A percentile compares a stretch with the other conserved stretches of the same genome.
Evolutionary conservation across 2,797 vertebrate genomes (phyloP).

Genomic region (Thripadectes ignobilis): DNA sequence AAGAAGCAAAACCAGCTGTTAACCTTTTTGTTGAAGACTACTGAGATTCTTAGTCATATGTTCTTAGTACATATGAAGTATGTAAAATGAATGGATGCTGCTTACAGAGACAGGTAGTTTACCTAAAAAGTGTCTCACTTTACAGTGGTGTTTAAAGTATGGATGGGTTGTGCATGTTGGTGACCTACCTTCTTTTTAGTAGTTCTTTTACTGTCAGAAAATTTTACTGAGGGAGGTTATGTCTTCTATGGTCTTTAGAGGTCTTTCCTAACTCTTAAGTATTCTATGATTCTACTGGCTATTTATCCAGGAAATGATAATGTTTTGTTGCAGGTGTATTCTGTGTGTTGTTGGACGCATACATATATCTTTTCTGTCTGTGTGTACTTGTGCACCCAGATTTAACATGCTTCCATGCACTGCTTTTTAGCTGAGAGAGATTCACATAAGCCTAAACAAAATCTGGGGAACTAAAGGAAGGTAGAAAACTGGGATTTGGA

Average conservation of each 20-base stretch:
- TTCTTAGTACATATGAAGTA: not conserved
- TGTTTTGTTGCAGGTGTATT: not conserved
- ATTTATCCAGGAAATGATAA: not conserved
- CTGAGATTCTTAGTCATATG: not conserved
- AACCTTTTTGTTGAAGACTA: not conserved
- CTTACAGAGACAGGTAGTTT: not conserved
- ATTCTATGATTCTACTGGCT: not conserved
- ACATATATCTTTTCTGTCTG: not conserved
- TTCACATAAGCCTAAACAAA: not conserved
- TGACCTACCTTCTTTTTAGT: not conserved
- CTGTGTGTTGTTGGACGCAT: not conserved
- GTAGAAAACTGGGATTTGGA: not conserved
- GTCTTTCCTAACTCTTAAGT: not conserved
- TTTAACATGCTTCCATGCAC: not conserved
- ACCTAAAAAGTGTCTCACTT: not conserved
- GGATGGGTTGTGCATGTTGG: not conserved
- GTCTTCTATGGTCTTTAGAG: not conserved
- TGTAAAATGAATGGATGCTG: not conserved
- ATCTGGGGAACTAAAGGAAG: not conserved
- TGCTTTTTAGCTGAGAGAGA: not conserved
- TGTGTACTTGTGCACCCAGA: not conserved
- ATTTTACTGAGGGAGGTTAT: not conserved
- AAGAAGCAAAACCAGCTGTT: not conserved
- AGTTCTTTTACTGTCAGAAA: not conserved
- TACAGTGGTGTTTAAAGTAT: not conserved